phyloP scores from a whole-genome alignment of 2,113 vertebrate species.

The Phylloscopus trochilus region DNA sequence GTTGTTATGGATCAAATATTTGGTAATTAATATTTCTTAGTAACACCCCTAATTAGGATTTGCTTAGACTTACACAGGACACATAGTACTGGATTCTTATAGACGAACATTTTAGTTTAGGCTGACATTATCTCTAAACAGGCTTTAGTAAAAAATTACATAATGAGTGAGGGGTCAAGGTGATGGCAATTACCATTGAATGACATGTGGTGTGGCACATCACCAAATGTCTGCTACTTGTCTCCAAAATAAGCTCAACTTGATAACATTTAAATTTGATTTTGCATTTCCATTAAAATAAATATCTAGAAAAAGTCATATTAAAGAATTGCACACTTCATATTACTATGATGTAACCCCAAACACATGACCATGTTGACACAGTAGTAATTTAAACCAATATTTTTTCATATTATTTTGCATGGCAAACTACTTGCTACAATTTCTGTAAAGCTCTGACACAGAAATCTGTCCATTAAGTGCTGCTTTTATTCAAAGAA shows the following conservation, averaged over 20 bases:
- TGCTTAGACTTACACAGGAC: background rate
- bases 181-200: background rate
- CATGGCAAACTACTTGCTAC: background rate
- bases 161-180: background rate
- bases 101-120: background rate
- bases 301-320: background rate
- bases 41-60: background rate
- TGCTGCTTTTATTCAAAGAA: background rate
- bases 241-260: background rate
- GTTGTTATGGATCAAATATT: background rate
- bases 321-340: background rate
- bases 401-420: background rate
- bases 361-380: background rate
- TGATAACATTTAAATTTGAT: background rate
- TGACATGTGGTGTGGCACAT: background rate
- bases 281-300: background rate
- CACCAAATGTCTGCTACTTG: background rate
- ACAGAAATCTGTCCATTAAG: background rate
- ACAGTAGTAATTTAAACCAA: background rate
- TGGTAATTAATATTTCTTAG: background rate
- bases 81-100: background rate
- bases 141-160: background rate
- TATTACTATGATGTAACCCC: background rate
- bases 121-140: background rate
- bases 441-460: background rate